These are phyloP conservation scores for Zonotrichia albicollis DNA, from an alignment of 2,797 vertebrate genomes.

Conservation along the genomic window DNA sequence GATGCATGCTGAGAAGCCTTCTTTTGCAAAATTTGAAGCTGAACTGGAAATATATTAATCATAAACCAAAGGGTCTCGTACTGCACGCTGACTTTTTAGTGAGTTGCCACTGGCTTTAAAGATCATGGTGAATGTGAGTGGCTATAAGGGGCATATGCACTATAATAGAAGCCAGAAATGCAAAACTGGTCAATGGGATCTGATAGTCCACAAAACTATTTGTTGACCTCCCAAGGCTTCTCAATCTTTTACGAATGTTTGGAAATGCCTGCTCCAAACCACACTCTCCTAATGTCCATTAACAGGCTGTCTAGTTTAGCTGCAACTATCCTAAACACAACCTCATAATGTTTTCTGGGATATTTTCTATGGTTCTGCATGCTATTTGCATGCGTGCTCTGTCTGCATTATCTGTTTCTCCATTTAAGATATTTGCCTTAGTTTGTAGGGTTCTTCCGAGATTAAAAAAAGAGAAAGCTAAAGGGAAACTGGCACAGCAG, in stretches of 20 bases:
- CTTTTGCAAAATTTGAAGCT: neutral
- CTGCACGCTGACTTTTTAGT: neutral
- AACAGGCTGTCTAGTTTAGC: neutral
- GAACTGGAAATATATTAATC: neutral
- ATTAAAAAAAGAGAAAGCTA: neutral
- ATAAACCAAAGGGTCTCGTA: neutral
- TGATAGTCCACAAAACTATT: neutral
- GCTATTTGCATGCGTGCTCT: neutral
- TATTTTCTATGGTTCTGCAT: neutral
- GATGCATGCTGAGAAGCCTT: neutral
- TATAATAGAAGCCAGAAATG: neutral
- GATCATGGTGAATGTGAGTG: neutral
- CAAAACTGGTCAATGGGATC: neutral
- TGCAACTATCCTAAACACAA: neutral
- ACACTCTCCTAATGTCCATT: neutral
- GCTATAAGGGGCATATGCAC: neutral
- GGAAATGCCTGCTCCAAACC: neutral
- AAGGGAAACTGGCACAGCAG: neutral
- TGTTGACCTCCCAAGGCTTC: neutral
- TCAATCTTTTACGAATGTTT: neutral
- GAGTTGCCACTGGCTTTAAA: neutral
- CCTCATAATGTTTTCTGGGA: neutral
- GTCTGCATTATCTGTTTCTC: neutral
- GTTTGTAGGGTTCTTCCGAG: neutral
- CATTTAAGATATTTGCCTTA: neutral